Evolutionary conservation across 2,888 invertebrate genomes (phyloP).

Genomic region (Chymomyza caudatula): DNA sequence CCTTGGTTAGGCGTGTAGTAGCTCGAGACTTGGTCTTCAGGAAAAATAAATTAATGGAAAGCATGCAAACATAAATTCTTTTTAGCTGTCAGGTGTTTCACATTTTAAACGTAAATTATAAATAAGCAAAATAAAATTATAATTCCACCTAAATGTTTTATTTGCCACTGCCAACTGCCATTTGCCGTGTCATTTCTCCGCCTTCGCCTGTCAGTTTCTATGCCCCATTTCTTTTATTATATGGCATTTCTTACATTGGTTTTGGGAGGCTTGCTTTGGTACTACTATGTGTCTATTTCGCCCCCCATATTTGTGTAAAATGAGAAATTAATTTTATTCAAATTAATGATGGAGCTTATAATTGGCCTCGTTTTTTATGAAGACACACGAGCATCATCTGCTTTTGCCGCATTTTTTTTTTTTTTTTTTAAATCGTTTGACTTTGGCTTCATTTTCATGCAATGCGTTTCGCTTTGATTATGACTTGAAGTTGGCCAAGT

Average conservation of each 20-base stretch:
- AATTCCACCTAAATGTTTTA: conserved; percentile 67
- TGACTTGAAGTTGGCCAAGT: conserved; percentile 69
- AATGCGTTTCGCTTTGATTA: conserved; percentile 62
- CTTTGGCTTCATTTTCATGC: conserved; percentile 54
- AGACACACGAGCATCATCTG: background rate
- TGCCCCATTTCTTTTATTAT: background rate
- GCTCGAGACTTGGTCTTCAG: conserved; percentile 24
- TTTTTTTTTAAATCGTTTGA: conserved; percentile 63
- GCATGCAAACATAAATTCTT: conserved; percentile 75
- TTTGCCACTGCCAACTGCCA: conserved; percentile 50
- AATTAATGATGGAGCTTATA: conserved; percentile 69
- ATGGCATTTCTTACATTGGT: conserved; percentile 18
- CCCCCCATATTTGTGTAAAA: conserved; percentile 11
- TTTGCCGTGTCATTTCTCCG: conserved; percentile 37
- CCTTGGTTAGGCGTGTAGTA: conserved; percentile 26
- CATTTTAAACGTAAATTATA: conserved; percentile 71
- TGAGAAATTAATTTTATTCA: conserved; percentile 67
- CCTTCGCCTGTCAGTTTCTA: background rate
- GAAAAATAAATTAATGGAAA: conserved; percentile 74
- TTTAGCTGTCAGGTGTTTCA: conserved; percentile 74
- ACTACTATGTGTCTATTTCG: conserved; percentile 29
- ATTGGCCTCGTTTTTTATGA: conserved; percentile 59
- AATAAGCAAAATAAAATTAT: conserved; percentile 66
- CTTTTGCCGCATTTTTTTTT: conserved; percentile 12
- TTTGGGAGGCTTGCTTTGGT: conserved; percentile 17